phyloP scores from a whole-genome alignment of 2,888 invertebrate species.

The Sabatieria punctata region DNA sequence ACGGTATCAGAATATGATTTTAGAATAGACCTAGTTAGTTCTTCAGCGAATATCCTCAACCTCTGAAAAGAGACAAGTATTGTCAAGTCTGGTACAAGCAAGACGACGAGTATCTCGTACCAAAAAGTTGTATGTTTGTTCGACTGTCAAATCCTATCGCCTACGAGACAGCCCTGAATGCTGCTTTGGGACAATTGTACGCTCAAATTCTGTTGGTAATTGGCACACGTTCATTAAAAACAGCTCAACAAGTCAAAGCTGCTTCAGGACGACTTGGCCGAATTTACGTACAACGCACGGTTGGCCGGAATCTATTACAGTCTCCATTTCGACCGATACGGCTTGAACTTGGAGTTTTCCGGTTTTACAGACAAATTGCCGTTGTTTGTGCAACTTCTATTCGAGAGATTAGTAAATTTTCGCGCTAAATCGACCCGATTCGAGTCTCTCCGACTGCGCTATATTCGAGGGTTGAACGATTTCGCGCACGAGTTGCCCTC shows the following conservation, averaged over 20 bases:
- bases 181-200: too few relatives aligned
- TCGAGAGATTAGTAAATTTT: constrained; percentile 67
- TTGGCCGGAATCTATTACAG: constrained; percentile 68
- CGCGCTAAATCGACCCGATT: too few relatives aligned
- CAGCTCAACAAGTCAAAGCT: too few relatives aligned
- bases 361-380: constrained; percentile 71
- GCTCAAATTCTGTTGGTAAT: too few relatives aligned
- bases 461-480: constrained; percentile 63
- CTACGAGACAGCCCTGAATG: too few relatives aligned
- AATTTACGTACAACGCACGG: constrained; percentile 78
- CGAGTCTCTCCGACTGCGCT: constrained; percentile 32
- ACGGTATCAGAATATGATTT: too few relatives aligned
- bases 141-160: constrained; percentile 64
- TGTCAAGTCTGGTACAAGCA: constrained; percentile 82
- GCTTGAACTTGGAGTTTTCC: too few relatives aligned
- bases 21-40: too few relatives aligned
- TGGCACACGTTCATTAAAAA: too few relatives aligned
- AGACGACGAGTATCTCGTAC: constrained; percentile 71
- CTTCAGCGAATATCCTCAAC: too few relatives aligned
- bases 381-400: constrained; percentile 57
- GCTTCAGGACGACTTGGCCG: constrained; percentile 68
- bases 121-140: constrained; percentile 64
- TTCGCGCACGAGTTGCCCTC: constrained; percentile 76
- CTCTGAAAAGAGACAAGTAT: constrained; percentile 52
- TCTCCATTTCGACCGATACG: too few relatives aligned